Evolutionary conservation across 2,888 invertebrate species (phyloP), one percentile per base, ranked within the genome.

Genomic region (Blera fallax): DNA sequence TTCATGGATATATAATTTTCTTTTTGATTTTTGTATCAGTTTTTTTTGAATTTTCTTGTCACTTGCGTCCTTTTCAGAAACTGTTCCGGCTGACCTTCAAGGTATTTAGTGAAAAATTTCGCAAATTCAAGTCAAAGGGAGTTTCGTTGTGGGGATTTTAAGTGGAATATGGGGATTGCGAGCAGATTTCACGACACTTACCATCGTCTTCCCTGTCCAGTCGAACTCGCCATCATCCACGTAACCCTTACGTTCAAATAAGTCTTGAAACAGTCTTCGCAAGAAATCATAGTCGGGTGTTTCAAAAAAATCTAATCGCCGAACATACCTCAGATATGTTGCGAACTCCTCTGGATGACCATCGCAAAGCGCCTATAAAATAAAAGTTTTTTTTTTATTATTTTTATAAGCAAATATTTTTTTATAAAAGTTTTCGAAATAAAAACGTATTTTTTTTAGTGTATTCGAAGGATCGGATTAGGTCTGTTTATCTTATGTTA

Each of bases 281-380:
- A 99, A 95, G 94, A 99, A 99, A 93, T 99, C 98, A 94, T 99
- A 99, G 94, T 99, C 99, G 81, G 99, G 99, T 89, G 98, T 98
- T 94, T 99, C 99, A 94, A 99, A 99, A 94, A 99, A 99, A 94
- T 99, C 99, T 93, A 99, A 94, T 92, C 98, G 95, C 89, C 97
- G 95, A 87, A 99, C 99, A 94, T 99, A 99, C 91, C 98, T 96
- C 89, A 99, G 94, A 93, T 99, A 99, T 91, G 97, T 98, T 88
- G 98, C 97, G 95, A 99, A 96, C 94, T 99, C 99, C 93, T 99
- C 99, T 90, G 97, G 95, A 94, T 96, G 96, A 85, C 96, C 96
- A 90, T 96, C 96, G 93, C 96, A 96, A 87, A 96, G 93, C 90
- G 95, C 94, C 94, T 94, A 90, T 0, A 88, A 82, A 81, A 27